Evolutionary conservation across 2,113 vertebrate genomes (phyloP).

Genomic region (Connochaetes taurinus): DNA sequence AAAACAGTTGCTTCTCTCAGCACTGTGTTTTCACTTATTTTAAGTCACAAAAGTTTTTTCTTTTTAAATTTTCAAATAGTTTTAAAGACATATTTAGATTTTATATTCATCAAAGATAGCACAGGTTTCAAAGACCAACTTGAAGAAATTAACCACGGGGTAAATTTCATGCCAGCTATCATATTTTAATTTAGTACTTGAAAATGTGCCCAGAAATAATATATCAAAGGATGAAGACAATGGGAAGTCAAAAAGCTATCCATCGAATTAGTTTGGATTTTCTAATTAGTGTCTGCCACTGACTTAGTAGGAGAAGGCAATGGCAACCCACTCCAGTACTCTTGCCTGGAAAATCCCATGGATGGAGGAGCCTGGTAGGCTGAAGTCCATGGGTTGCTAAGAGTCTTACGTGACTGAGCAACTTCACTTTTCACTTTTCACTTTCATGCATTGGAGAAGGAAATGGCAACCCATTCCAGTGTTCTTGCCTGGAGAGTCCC

Average conservation of each 20-base stretch:
- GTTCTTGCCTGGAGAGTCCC: too few species aligned
- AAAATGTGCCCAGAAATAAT: neutral
- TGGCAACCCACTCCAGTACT: too few species aligned
- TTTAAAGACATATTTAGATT: neutral
- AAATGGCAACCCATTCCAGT: too few species aligned
- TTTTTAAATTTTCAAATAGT: neutral
- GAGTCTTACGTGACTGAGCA: accelerated
- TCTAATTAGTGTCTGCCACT: neutral
- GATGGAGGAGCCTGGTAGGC: too few species aligned
- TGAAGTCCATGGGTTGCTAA: too few species aligned
- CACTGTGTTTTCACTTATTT: neutral
- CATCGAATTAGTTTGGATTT: neutral
- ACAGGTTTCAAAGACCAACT: neutral
- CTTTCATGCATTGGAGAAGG: too few species aligned
- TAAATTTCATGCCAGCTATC: neutral
- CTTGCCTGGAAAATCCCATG: too few species aligned
- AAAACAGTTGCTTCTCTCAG: neutral
- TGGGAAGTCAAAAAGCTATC: neutral
- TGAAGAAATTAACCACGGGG: neutral
- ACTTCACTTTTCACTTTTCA: too few species aligned
- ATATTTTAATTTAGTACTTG: neutral
- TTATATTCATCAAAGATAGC: neutral
- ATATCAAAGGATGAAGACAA: neutral
- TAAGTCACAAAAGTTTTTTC: neutral
- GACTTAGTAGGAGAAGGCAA: neutral